Percentiles rank a stretch among this genome's conserved stretches.
These are phyloP conservation scores for Fragum fragum DNA, from an alignment of 2,888 invertebrate genomes.

Conservation along the genomic window DNA sequence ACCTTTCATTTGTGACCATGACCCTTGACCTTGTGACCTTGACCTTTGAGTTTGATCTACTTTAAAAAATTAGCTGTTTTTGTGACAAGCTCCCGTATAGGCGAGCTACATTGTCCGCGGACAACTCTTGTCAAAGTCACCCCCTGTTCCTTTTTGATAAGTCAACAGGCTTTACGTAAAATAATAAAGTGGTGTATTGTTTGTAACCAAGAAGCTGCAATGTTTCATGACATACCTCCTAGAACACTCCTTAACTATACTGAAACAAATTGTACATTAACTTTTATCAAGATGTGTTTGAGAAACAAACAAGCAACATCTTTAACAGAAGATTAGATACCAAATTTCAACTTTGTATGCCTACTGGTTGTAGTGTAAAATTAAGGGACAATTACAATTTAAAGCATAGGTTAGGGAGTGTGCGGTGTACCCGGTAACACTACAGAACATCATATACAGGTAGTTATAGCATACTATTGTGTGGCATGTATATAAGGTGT, in stretches of 20 bases:
- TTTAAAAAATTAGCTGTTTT: too few relatives aligned
- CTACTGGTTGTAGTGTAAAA: slow-evolving; percentile 2
- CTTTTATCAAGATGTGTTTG: not conserved
- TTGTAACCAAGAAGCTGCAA: slow-evolving; percentile 30
- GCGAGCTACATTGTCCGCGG: too few relatives aligned
- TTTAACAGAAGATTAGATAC: too few relatives aligned
- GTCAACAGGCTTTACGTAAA: slow-evolving; percentile 1
- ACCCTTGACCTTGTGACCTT: too few relatives aligned
- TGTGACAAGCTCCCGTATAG: too few relatives aligned
- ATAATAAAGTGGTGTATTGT: slow-evolving; percentile 12
- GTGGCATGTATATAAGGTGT: slow-evolving; percentile 5
- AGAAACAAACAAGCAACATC: too few relatives aligned
- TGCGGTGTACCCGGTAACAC: slow-evolving; percentile 39
- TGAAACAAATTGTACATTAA: slow-evolving; percentile 7
- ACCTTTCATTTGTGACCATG: too few relatives aligned
- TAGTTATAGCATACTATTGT: not conserved
- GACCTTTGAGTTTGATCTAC: too few relatives aligned
- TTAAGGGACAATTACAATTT: slow-evolving; percentile 14
- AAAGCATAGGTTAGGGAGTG: slow-evolving; percentile 34
- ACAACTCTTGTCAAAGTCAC: too few relatives aligned
- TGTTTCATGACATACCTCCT: slow-evolving; percentile 32
- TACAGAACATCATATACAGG: too few relatives aligned
- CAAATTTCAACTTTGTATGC: slow-evolving; percentile 9
- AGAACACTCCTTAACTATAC: slow-evolving; percentile 29
- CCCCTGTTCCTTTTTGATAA: slow-evolving; percentile 8